These are phyloP conservation scores for Sanderia malayensis DNA, from an alignment of 30 jellyfish, hydroid and myxozoan species.

Conservation along the genomic window DNA sequence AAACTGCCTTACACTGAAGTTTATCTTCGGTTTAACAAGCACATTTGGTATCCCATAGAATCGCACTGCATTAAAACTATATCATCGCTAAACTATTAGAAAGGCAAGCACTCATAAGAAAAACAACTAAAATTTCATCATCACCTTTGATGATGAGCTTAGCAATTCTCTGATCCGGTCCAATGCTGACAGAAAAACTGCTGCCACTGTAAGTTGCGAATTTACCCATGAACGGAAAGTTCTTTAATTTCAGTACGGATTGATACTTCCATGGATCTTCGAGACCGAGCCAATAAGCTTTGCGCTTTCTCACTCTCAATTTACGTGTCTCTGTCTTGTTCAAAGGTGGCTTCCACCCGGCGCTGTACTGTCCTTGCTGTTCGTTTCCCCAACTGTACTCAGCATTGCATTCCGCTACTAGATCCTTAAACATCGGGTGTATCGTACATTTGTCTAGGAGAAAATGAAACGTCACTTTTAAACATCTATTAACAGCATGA, in stretches of 20 bases:
- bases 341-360: constrained; percentile 86
- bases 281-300: constrained; percentile 77
- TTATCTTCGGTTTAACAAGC: no score
- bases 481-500: no score
- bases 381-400: constrained; percentile 78
- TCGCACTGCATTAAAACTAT: no score
- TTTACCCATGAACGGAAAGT: constrained; percentile 85
- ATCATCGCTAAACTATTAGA: no score
- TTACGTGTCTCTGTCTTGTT: constrained; percentile 56
- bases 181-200: constrained; percentile 84
- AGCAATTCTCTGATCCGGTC: constrained; percentile 80
- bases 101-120: no score
- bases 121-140: neutral
- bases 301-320: constrained; percentile 61
- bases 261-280: constrained; percentile 91
- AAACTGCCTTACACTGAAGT: no score
- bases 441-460: constrained; percentile 70
- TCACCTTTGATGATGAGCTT: constrained; percentile 54
- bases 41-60: no score
- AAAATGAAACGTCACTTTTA: no score
- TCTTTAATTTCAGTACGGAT: constrained; percentile 66
- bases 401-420: constrained; percentile 66
- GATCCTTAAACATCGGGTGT: constrained; percentile 70
- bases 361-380: constrained; percentile 61
- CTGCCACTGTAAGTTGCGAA: constrained; percentile 86